Evolutionary conservation across 2,113 vertebrate genomes (phyloP).

Genomic region (Seriola aureovittata): DNA sequence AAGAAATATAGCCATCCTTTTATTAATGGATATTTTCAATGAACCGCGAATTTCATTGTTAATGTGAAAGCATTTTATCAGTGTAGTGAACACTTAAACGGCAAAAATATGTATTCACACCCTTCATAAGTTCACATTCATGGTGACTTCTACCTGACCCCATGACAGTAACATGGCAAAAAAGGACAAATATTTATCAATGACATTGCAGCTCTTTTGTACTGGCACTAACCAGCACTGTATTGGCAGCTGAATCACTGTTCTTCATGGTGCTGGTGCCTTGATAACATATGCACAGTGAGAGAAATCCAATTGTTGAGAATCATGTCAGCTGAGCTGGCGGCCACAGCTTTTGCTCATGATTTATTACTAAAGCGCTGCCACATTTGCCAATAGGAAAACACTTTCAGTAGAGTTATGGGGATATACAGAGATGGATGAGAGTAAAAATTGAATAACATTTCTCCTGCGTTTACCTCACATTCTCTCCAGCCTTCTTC

Average conservation of each 20-base stretch:
- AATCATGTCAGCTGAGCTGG: constrained; percentile 67
- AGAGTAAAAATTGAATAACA: constrained; percentile 71
- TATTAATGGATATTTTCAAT: constrained; percentile 38
- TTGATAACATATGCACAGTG: constrained; percentile 58
- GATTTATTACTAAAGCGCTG: constrained; percentile 80
- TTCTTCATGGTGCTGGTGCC: constrained; percentile 23
- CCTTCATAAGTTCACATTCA: not conserved
- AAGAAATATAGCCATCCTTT: constrained; percentile 37
- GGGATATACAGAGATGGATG: constrained; percentile 80
- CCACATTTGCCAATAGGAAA: constrained; percentile 83
- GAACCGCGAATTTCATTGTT: not conserved
- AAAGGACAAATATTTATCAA: not conserved
- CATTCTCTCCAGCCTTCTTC: constrained; percentile 9
- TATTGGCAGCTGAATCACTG: constrained; percentile 14
- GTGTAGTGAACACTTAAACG: not conserved
- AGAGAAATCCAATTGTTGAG: constrained; percentile 75
- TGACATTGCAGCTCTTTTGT: not conserved
- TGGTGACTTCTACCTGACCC: not conserved
- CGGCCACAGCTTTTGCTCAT: constrained; percentile 59
- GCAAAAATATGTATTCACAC: not conserved
- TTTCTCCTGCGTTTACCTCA: constrained; percentile 52
- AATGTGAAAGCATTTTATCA: not conserved
- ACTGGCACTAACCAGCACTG: not conserved
- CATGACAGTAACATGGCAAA: not conserved
- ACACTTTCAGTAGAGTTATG: constrained; percentile 70